Conservation (phyloP, 2,888 invertebrate species). For the Parnassius mnemosyne region DNA sequence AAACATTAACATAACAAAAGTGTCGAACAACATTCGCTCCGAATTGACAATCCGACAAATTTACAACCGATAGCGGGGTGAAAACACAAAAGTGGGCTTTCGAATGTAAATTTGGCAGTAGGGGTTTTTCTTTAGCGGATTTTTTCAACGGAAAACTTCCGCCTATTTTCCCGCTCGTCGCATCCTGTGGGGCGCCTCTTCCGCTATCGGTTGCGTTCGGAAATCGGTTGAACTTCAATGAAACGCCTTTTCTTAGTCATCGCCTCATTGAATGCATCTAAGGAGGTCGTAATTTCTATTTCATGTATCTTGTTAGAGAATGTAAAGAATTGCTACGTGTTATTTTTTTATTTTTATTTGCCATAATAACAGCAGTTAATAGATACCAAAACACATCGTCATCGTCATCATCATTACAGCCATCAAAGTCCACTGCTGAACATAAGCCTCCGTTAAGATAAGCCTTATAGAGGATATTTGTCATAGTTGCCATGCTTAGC, state of each 20-base stretch:
- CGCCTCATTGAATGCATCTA: constrained; percentile 39
- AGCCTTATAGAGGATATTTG: no score
- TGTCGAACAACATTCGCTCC: constrained; percentile 64
- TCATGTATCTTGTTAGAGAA: background rate
- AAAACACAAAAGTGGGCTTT: constrained; percentile 74
- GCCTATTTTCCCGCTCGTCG: constrained; percentile 78
- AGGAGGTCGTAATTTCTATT: constrained; percentile 42
- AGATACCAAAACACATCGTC: no score
- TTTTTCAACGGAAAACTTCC: constrained; percentile 72
- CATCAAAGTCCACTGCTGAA: no score
- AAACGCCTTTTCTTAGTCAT: constrained; percentile 31
- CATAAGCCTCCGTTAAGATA: no score
- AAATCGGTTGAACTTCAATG: constrained; percentile 61
- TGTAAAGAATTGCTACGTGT: no score
- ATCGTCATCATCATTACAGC: no score
- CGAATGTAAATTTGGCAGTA: constrained; percentile 73
- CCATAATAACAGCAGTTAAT: no score
- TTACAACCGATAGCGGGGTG: constrained; percentile 69
- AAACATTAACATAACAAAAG: constrained; percentile 75
- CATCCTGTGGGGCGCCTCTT: constrained; percentile 67
- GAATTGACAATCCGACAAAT: constrained; percentile 78
- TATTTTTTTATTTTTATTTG: no score
- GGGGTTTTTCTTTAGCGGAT: constrained; percentile 59
- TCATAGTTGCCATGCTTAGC: no score
- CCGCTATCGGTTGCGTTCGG: constrained; percentile 66